Evolutionary conservation across 2,888 invertebrate species (phyloP).

Genomic region (Apodemia zela): DNA sequence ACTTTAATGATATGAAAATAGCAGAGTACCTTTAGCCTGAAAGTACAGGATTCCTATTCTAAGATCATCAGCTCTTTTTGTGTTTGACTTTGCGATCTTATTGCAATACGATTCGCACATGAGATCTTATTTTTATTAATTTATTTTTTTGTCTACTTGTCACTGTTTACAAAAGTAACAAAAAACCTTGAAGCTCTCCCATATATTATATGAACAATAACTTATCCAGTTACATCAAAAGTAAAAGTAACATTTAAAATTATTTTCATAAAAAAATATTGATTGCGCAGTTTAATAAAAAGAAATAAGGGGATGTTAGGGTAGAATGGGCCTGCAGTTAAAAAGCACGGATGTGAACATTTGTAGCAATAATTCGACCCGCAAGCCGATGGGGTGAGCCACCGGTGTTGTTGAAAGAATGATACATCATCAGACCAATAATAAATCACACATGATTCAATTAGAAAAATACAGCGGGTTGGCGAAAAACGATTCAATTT

Average conservation of each 20-base stretch:
- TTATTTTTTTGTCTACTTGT: too few species aligned
- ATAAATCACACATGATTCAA: constrained; percentile 80
- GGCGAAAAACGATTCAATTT: constrained; percentile 58
- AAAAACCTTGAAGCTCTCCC: too few species aligned
- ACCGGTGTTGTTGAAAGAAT: constrained; percentile 77
- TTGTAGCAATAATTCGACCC: constrained; percentile 75
- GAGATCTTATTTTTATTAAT: too few species aligned
- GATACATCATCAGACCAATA: constrained; percentile 80
- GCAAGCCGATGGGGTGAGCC: constrained; percentile 69
- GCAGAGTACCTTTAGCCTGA: too few species aligned
- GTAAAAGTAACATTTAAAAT: background rate
- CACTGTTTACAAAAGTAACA: too few species aligned
- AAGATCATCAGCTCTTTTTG: too few species aligned
- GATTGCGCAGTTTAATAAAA: constrained; percentile 65
- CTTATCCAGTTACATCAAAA: too few species aligned
- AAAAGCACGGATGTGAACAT: constrained; percentile 71
- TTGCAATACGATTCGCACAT: too few species aligned
- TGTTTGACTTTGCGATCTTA: too few species aligned
- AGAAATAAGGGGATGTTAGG: constrained; percentile 51
- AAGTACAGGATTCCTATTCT: too few species aligned
- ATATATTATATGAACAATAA: too few species aligned
- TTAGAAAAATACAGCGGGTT: constrained; percentile 73
- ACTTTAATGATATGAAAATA: too few species aligned
- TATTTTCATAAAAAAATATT: constrained; percentile 25
- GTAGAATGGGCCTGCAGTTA: constrained; percentile 54